Evolutionary conservation across 2,113 vertebrate species (phyloP).

Genomic region (Odocoileus hemionus): DNA sequence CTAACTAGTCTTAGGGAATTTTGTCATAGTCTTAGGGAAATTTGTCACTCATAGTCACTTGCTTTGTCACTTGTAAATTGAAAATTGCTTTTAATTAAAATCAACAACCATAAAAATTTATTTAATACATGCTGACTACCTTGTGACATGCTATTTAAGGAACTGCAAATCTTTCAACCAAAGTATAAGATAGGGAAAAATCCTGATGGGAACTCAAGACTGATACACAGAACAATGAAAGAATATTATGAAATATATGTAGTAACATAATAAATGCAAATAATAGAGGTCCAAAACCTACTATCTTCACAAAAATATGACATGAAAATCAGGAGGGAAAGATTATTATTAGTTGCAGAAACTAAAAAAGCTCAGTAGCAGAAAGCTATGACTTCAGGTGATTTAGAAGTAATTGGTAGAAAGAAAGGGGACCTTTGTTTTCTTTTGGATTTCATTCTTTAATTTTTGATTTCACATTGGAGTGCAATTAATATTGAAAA

Average conservation of each 20-base stretch:
- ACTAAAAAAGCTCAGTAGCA: neutral
- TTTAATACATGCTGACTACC: neutral
- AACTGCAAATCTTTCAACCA: neutral
- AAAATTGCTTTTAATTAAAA: conserved; percentile 2
- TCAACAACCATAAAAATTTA: neutral
- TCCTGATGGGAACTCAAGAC: neutral
- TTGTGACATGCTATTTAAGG: neutral
- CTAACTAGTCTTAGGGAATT: neutral
- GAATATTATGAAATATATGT: neutral
- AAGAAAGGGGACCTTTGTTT: neutral
- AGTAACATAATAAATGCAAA: neutral
- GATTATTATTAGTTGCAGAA: neutral
- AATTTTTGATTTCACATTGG: neutral
- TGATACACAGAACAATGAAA: neutral
- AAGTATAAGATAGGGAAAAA: neutral
- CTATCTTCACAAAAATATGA: neutral
- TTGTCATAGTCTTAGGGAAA: neutral
- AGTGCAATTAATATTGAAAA: neutral
- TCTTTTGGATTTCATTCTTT: neutral
- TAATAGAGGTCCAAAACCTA: neutral
- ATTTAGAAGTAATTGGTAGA: neutral
- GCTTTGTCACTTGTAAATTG: neutral
- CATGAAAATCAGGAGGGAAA: neutral
- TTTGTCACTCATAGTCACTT: neutral
- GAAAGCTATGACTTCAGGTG: neutral